These are phyloP conservation scores for Heliopora coerulea DNA, from an alignment of 92 coral and sea anemone genomes.

Conservation along the genomic window DNA sequence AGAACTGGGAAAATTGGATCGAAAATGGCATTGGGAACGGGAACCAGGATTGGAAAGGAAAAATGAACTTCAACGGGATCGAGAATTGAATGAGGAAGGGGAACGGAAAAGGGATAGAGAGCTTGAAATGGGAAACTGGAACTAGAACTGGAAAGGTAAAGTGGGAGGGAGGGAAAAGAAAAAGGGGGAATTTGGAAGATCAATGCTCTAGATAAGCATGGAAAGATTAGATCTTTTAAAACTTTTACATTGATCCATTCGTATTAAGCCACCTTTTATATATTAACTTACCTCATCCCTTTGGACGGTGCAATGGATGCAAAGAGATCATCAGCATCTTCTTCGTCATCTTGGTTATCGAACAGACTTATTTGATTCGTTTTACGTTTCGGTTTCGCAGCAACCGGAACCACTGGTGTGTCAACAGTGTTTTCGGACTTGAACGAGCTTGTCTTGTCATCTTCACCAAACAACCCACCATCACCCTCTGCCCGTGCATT, in stretches of 20 bases:
- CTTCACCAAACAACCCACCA: slow-evolving; percentile 76
- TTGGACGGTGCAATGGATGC: slow-evolving; percentile 71
- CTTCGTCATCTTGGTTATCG: slow-evolving; percentile 81
- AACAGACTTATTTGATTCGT: slow-evolving; percentile 57
- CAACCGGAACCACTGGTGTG: slow-evolving; percentile 31
- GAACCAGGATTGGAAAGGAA: no score
- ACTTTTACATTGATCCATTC: neutral
- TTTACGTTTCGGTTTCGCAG: slow-evolving; percentile 35
- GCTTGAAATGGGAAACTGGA: slow-evolving; percentile 23
- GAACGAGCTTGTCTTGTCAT: slow-evolving; percentile 49
- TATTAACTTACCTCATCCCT: slow-evolving; percentile 1
- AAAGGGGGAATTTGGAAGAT: neutral
- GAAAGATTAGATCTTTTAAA: no score
- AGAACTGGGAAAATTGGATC: no score
- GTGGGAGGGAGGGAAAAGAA: neutral
- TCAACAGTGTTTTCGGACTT: slow-evolving; percentile 53
- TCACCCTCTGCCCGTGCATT: slow-evolving; percentile 44
- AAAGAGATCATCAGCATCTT: slow-evolving; percentile 83
- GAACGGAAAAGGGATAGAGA: slow-evolving; percentile 17
- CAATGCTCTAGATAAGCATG: neutral
- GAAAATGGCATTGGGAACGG: no score
- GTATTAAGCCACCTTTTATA: no score
- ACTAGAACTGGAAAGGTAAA: neutral
- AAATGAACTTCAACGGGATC: no score
- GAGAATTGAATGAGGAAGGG: no score